Conservation (phyloP, 2,797 vertebrate species). For the Halcyon chelicuti region DNA sequence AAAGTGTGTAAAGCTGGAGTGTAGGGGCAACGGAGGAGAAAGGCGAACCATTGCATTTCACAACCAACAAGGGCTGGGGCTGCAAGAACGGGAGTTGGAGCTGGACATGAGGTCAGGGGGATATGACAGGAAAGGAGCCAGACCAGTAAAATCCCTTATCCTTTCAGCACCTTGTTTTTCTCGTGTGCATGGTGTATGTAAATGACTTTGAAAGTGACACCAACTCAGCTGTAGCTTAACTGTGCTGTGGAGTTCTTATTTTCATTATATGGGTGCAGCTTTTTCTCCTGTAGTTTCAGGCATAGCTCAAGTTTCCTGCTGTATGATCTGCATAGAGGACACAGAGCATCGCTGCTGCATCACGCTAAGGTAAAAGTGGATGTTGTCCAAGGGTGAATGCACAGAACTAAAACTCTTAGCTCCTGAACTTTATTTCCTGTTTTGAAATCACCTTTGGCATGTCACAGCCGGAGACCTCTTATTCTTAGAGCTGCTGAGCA, state of each 20-base stretch:
- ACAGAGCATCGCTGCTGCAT: not conserved
- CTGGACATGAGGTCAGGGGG: not conserved
- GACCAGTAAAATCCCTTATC: not conserved
- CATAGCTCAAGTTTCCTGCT: not conserved
- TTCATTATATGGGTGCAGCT: not conserved
- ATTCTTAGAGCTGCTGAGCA: not conserved
- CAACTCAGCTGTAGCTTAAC: not conserved
- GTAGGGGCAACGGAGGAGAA: not conserved
- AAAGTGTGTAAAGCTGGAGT: not conserved
- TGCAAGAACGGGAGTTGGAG: not conserved
- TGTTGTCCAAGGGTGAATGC: not conserved
- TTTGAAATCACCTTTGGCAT: not conserved
- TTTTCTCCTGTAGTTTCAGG: not conserved
- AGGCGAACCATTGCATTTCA: not conserved
- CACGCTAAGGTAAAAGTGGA: not conserved
- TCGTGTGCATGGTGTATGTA: rapidly evolving
- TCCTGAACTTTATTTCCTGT: not conserved
- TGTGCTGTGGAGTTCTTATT: not conserved
- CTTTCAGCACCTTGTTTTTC: not conserved
- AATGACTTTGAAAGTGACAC: rapidly evolving
- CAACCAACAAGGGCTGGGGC: not conserved
- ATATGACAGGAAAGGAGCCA: not conserved
- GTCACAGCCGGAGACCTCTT: not conserved
- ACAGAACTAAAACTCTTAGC: not conserved
- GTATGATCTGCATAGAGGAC: not conserved